Evolutionary conservation across 2,113 vertebrate genomes (phyloP), one percentile per base, ranked within the genome.

Genomic region (Pseudorectes ferrugineus): DNA sequence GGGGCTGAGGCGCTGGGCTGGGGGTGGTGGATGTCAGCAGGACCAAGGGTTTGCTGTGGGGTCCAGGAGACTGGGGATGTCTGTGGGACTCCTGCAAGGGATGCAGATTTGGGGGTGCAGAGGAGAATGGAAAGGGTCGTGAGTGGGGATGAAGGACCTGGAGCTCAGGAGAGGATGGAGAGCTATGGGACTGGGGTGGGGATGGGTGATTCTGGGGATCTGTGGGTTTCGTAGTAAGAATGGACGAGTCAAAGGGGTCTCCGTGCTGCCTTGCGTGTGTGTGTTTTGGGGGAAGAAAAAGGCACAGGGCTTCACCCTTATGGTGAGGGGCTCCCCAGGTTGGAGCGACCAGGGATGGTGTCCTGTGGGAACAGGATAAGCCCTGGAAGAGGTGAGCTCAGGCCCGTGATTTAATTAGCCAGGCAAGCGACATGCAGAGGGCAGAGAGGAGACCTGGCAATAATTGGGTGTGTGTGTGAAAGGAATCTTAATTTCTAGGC

Each of bases 401-500:
- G 36, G 57, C 31, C 33, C 0, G 0, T 33, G 83, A 13, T 80
- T 80, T 93, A 82, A 91, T 97, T 86, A 95, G 88, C 6, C 3
- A n/a, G 91, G 83, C 1, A 2, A 86, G 36, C 29, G 89, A 74
- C 76, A n/a, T 61, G 81, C 40, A 22, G 91, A 63, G 91, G 83
- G 80, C 80, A 91, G 73, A 87, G 89, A 63, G 57, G 57, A 91
- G 93, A 94, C 89, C 91, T 91, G 81, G 92, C 80, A 79, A 35
- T 97, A 94, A 85, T 79, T 79, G 89, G 88, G 52, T 59, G 82
- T 16, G 71, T 93, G 76, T 96, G 88, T 92, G 92, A 89, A 92
- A 89, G 80, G 85, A 96, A 96, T 95, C 92, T 75, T 83, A 81
- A 93, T 92, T 94, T 96, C 88, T 52, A 96, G 95, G 92, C 92